phyloP scores from a whole-genome alignment of 2,113 vertebrate genomes.

The Stigmatopora nigra region DNA sequence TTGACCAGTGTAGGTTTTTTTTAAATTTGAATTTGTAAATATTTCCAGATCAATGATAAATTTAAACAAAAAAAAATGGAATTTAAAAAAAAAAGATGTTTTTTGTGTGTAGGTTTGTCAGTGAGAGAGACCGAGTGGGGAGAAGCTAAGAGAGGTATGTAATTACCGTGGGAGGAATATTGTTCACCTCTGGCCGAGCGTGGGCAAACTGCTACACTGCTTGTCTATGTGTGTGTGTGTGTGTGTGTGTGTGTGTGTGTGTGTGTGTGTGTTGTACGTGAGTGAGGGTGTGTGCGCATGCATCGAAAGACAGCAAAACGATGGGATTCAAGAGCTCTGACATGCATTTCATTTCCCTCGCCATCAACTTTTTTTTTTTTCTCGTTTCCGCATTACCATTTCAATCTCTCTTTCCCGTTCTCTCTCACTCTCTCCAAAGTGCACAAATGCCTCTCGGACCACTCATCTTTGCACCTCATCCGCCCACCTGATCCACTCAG shows the following conservation, averaged over 20 bases:
- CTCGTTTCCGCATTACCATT: conserved; percentile 17
- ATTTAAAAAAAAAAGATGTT: conserved; percentile 27
- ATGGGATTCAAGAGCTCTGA: conserved; percentile 43
- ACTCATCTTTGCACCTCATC: conserved; percentile 60
- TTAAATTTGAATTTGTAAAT: background rate
- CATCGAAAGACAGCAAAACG: conserved; percentile 35
- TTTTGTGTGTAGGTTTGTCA: conserved; percentile 52
- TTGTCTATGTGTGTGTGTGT: conserved; percentile 11
- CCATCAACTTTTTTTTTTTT: conserved; percentile 35
- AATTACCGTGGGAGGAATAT: conserved; percentile 61
- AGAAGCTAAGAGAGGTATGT: conserved; percentile 48
- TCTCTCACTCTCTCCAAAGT: conserved; percentile 34
- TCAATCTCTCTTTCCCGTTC: conserved; percentile 35
- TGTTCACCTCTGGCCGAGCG: conserved; percentile 54
- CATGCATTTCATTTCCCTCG: conserved; percentile 45
- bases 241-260: conserved; percentile 5
- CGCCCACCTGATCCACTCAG: conserved; percentile 61
- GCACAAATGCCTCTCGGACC: conserved; percentile 45
- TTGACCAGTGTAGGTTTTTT: background rate
- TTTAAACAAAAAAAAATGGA: conserved; percentile 8
- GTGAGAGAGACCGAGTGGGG: conserved; percentile 14
- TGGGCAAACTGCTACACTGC: conserved; percentile 42
- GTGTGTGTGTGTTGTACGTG: conserved; percentile 20
- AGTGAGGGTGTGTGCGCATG: conserved; percentile 17
- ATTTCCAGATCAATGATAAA: background rate